Percentiles rank a stretch among this genome's conserved stretches.
Conservation (phyloP, 2,888 invertebrate genomes). For the Ormyrus labotus region DNA sequence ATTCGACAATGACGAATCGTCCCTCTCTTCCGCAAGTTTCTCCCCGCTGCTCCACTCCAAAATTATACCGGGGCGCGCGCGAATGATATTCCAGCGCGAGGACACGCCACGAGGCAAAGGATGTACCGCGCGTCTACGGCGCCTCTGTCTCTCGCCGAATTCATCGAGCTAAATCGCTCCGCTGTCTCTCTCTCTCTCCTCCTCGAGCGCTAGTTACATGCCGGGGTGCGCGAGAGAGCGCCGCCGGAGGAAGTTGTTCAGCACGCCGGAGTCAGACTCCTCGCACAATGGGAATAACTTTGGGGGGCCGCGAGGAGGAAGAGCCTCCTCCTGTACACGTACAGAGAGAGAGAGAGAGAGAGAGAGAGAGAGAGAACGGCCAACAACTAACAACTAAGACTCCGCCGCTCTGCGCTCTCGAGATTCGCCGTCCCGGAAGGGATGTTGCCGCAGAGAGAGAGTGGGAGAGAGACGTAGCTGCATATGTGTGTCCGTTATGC, state of each 20-base stretch:
- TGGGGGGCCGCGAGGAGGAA: conserved; percentile 58
- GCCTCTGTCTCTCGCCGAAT: neutral
- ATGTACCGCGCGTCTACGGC: neutral
- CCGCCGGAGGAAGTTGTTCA: conserved; percentile 27
- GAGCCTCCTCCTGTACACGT: neutral
- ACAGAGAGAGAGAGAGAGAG: neutral
- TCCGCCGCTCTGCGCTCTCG: conserved; percentile 62
- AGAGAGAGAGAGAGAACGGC: conserved; percentile 36
- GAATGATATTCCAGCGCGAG: conserved; percentile 33
- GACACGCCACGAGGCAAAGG: conserved; percentile 8
- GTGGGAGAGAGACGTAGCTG: conserved; percentile 59
- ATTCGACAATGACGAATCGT: conserved; percentile 53
- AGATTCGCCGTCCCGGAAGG: conserved; percentile 36
- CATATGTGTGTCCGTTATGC: conserved; percentile 75
- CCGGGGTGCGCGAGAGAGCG: neutral
- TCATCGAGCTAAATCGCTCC: conserved; percentile 39
- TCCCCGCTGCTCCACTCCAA: neutral
- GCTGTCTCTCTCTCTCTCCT: neutral
- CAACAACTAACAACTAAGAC: conserved; percentile 75
- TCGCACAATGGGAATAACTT: conserved; percentile 72
- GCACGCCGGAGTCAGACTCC: conserved; percentile 50
- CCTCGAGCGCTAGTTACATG: conserved; percentile 37
- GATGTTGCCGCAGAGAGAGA: conserved; percentile 56
- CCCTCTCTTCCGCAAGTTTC: conserved; percentile 32
- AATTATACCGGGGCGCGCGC: conserved; percentile 17